These are phyloP conservation scores for Hoplodrina blanda DNA, from an alignment of 2,888 invertebrate species.

Conservation along the genomic window DNA sequence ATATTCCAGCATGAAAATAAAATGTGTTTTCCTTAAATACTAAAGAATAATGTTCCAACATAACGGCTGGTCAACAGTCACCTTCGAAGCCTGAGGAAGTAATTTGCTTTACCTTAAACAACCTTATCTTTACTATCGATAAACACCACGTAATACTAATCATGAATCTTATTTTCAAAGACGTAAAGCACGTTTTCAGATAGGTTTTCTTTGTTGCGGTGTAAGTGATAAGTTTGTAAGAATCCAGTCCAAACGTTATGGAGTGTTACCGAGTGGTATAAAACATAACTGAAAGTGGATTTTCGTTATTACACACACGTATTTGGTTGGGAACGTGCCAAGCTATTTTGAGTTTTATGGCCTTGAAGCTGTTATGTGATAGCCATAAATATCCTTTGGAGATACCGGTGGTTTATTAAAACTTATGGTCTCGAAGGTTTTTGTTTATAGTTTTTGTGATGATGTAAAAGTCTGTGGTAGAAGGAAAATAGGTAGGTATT, in stretches of 20 bases:
- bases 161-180: conserved; percentile 13
- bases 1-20: conserved; percentile 27
- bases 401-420: conserved; percentile 66
- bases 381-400: conserved; percentile 68
- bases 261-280: conserved; percentile 78
- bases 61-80: conserved; percentile 68
- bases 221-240: conserved; percentile 48
- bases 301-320: conserved; percentile 78
- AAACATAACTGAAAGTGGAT: conserved; percentile 83
- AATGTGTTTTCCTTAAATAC: conserved; percentile 57
- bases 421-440: conserved; percentile 54
- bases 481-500: conserved; percentile 2
- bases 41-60: conserved; percentile 62
- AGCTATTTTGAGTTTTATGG: conserved; percentile 74
- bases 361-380: conserved; percentile 58
- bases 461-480: not conserved
- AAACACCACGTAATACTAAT: not conserved
- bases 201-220: not conserved
- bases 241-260: conserved; percentile 70
- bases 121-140: not conserved
- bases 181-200: not conserved
- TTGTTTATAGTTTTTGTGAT: conserved; percentile 15
- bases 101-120: conserved; percentile 63
- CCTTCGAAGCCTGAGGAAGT: conserved; percentile 64
- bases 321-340: conserved; percentile 74